These are phyloP conservation scores for Oryzias javanicus DNA, from an alignment of 2,113 vertebrate species.

Conservation along the genomic window DNA sequence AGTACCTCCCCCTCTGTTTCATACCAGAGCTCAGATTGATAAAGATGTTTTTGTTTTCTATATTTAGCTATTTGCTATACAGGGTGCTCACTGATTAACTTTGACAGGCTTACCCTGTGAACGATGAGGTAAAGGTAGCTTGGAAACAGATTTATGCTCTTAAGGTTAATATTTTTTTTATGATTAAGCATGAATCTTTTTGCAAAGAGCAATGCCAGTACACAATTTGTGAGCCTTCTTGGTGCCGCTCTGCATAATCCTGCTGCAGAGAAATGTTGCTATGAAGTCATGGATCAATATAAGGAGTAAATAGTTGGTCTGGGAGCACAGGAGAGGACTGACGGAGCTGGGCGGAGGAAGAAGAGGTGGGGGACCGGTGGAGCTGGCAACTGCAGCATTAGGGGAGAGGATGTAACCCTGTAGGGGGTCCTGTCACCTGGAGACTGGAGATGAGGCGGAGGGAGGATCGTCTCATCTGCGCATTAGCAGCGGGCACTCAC, in stretches of 20 bases:
- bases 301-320: slow-evolving; percentile 32
- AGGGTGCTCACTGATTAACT: slow-evolving; percentile 43
- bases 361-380: slow-evolving; percentile 22
- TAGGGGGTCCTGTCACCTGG: slow-evolving; percentile 55
- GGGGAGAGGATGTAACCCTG: slow-evolving; percentile 32
- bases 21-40: slow-evolving; percentile 63
- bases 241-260: slow-evolving; percentile 25
- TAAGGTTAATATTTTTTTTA: slow-evolving; percentile 8
- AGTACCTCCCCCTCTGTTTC: slow-evolving; percentile 48
- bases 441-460: slow-evolving; percentile 49
- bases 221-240: slow-evolving; percentile 14
- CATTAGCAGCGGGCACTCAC: slow-evolving; percentile 29
- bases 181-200: slow-evolving; percentile 1
- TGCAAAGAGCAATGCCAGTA: slow-evolving; percentile 8
- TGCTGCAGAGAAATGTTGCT: slow-evolving; percentile 52
- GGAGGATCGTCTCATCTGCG: slow-evolving; percentile 35
- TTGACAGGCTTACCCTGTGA: slow-evolving; percentile 35
- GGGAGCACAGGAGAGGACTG: slow-evolving; percentile 27
- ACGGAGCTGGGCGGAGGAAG: slow-evolving; percentile 6
- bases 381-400: slow-evolving; percentile 42
- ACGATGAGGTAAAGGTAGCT: slow-evolving; percentile 14
- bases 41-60: slow-evolving; percentile 76
- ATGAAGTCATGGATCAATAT: slow-evolving; percentile 40
- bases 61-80: slow-evolving; percentile 66
- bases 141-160: slow-evolving; percentile 37